Conservation (phyloP, 2,797 vertebrate species). For the Hipposideros larvatus region DNA sequence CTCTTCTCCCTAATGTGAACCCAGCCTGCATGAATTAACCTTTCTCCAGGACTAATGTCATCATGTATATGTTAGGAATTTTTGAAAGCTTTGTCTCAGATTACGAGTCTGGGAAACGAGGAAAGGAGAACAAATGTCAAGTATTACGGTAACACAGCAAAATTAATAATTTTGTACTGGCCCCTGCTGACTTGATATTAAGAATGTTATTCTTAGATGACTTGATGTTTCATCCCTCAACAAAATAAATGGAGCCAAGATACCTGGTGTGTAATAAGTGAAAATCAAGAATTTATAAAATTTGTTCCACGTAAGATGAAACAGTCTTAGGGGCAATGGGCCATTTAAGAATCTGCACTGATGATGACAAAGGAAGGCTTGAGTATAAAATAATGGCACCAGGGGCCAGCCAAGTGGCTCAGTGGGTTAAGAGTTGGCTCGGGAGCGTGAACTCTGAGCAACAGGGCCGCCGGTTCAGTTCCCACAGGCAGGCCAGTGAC, state of each 20-base stretch:
- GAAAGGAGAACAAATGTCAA: background rate
- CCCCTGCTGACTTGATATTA: background rate
- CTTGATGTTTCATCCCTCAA: background rate
- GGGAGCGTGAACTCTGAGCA: too few species aligned
- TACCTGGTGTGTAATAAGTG: background rate
- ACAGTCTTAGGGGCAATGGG: background rate
- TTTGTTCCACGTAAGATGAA: background rate
- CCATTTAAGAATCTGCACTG: background rate
- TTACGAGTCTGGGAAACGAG: background rate
- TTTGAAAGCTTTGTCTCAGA: constrained; percentile 16
- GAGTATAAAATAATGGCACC: background rate
- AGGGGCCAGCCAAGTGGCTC: too few species aligned
- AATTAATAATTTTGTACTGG: constrained; percentile 2
- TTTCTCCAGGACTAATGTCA: background rate
- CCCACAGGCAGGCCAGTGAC: too few species aligned
- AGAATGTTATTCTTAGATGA: constrained; percentile 4
- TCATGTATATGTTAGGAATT: background rate
- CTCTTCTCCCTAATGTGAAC: background rate
- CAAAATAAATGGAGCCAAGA: constrained; percentile 30
- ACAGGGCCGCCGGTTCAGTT: too few species aligned
- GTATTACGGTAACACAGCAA: background rate
- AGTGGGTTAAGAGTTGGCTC: too few species aligned
- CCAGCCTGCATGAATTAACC: background rate
- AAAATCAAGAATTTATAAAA: background rate
- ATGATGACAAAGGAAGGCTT: background rate